phyloP scores from a whole-genome alignment of 1,140 invertebrate species.

The Paraescarpia echinospica region DNA sequence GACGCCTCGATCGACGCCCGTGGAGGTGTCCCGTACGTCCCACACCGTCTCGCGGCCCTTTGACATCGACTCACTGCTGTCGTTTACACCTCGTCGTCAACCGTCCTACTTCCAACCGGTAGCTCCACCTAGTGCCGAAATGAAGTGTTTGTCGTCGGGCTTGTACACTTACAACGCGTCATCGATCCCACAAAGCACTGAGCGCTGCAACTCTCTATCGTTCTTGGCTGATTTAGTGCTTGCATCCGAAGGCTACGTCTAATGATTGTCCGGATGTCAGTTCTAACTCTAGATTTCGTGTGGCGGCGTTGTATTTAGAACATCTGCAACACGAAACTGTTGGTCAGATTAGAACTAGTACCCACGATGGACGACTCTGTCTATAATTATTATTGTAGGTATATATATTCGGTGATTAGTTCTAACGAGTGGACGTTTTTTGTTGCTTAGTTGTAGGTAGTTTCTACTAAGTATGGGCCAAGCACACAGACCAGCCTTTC shows the following conservation, averaged over 20 bases:
- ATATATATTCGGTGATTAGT: not conserved
- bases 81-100: not conserved
- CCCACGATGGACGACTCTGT: not conserved
- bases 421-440: not conserved
- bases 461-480: not conserved
- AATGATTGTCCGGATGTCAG: not conserved
- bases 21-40: not conserved
- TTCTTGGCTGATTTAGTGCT: not conserved
- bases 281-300: not conserved
- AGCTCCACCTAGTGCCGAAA: not conserved
- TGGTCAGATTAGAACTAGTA: not conserved
- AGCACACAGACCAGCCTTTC: not conserved
- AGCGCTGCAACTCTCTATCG: too few relatives aligned
- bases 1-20: not conserved
- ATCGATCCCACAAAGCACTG: not conserved
- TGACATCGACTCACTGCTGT: too few relatives aligned
- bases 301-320: not conserved
- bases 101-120: not conserved
- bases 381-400: not conserved
- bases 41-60: not conserved
- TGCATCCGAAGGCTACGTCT: not conserved
- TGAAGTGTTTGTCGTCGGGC: not conserved
- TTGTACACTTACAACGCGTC: not conserved
- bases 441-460: too few relatives aligned
- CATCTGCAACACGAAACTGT: not conserved